Percentiles rank a stretch among this genome's conserved stretches.
These are phyloP conservation scores for Coracopsis vasa DNA, from an alignment of 2,113 vertebrate genomes.

Conservation along the genomic window DNA sequence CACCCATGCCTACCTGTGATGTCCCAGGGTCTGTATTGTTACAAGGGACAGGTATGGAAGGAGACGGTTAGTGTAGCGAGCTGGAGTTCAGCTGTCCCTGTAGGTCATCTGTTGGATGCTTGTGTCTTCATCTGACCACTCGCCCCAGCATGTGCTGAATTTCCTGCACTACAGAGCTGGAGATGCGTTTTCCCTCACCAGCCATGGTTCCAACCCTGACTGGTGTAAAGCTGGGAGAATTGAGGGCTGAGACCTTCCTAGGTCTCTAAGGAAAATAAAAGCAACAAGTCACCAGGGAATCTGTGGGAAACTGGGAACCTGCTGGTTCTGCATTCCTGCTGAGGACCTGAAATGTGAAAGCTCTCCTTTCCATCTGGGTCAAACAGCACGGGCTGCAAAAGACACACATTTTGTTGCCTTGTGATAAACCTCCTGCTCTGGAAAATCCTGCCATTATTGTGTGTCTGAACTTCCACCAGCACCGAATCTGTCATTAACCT, in stretches of 20 bases:
- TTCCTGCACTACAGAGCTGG: not conserved
- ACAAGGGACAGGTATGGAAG: not conserved
- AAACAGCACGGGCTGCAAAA: not conserved
- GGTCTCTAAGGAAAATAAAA: not conserved
- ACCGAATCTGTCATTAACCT: not conserved
- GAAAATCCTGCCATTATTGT: not conserved
- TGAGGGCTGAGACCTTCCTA: not conserved
- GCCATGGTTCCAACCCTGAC: not conserved
- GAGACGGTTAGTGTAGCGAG: fast-evolving
- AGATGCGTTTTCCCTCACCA: not conserved
- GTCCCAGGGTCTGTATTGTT: fast-evolving
- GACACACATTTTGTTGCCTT: not conserved
- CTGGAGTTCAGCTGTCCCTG: not conserved
- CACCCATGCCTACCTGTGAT: fast-evolving
- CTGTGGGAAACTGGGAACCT: not conserved
- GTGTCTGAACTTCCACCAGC: slow-evolving; percentile 11
- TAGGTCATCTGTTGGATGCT: not conserved
- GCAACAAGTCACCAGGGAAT: not conserved
- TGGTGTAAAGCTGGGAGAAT: not conserved
- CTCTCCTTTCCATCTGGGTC: not conserved
- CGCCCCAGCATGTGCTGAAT: not conserved
- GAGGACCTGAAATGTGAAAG: not conserved
- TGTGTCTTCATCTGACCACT: not conserved
- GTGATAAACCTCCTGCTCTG: not conserved
- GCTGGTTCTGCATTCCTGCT: not conserved